Evolutionary conservation across 1,140 invertebrate genomes (phyloP).

Genomic region (Heliconius nattereri): DNA sequence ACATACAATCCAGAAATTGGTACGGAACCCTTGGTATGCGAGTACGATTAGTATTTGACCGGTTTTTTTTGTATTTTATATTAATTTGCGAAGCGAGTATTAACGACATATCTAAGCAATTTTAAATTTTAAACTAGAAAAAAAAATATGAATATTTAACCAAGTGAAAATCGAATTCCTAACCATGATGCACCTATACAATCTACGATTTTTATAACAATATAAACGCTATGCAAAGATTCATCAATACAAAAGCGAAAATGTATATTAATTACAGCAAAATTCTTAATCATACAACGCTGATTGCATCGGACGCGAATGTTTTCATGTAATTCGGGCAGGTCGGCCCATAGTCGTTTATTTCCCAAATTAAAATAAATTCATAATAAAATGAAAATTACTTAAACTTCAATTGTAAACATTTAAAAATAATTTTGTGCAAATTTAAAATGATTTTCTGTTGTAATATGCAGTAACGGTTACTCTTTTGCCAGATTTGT

Average conservation of each 20-base stretch:
- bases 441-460: background rate
- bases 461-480: background rate
- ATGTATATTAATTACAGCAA: slow-evolving; percentile 3
- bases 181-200: too few species aligned
- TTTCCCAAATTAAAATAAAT: background rate
- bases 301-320: slow-evolving; percentile 1
- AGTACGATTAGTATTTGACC: too few species aligned
- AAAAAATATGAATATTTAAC: too few species aligned
- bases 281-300: slow-evolving; percentile 9
- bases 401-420: background rate
- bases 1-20: too few species aligned
- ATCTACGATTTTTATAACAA: background rate
- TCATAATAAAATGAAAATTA: slow-evolving; percentile 2
- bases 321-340: background rate
- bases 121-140: too few species aligned
- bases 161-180: too few species aligned
- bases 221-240: background rate
- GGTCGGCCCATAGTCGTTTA: background rate
- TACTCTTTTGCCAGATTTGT: background rate
- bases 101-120: too few species aligned
- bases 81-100: too few species aligned
- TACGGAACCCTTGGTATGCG: too few species aligned
- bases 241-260: background rate
- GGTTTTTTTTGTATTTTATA: too few species aligned
- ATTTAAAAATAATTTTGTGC: background rate